Conservation (phyloP, 2,113 vertebrate genomes). For the Eulacestoma nigropectus region DNA sequence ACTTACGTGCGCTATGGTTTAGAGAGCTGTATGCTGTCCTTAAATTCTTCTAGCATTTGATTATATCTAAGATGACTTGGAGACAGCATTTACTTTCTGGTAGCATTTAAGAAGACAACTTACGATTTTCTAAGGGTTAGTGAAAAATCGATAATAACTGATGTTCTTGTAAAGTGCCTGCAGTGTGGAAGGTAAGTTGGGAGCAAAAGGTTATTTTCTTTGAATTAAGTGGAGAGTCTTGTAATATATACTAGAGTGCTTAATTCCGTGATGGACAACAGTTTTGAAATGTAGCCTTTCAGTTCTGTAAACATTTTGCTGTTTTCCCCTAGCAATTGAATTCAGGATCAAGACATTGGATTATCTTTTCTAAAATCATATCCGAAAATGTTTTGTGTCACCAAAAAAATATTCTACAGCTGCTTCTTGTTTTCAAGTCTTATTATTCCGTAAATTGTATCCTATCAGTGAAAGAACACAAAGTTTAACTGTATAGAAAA, state of each 20-base stretch:
- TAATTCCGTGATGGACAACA: neutral
- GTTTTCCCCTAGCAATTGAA: neutral
- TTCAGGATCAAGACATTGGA: neutral
- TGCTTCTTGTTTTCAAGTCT: neutral
- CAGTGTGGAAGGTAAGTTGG: neutral
- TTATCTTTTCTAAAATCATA: neutral
- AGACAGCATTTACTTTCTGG: constrained; percentile 8
- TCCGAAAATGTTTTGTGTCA: neutral
- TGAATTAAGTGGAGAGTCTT: neutral
- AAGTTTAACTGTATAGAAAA: neutral
- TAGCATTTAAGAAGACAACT: neutral
- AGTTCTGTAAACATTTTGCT: neutral
- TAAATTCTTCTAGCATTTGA: neutral
- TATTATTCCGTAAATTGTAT: neutral
- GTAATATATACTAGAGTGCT: neutral
- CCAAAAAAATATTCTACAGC: neutral
- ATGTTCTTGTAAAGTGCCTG: neutral
- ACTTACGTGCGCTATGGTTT: neutral
- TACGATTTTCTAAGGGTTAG: neutral
- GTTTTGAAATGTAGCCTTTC: neutral
- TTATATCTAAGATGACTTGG: neutral
- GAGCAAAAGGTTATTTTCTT: constrained; percentile 8
- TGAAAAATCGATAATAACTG: constrained; percentile 16
- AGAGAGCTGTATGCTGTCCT: neutral
- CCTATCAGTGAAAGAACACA: neutral